Percentiles rank a stretch among this genome's conserved stretches.
phyloP scores from a whole-genome alignment of 2,113 vertebrate genomes.

The Telmatochromis sp. region DNA sequence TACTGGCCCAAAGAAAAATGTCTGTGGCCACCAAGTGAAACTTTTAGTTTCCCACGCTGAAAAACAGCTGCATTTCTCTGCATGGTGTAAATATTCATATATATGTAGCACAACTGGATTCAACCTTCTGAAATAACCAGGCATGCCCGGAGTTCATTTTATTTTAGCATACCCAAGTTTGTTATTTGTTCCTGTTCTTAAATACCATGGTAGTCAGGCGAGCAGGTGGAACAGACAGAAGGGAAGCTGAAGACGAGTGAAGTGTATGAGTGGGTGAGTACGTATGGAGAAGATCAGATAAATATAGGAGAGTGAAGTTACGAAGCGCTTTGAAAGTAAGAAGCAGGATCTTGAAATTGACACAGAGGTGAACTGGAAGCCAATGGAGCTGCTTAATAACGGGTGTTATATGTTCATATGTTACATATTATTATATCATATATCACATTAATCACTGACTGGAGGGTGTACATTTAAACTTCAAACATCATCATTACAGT shows the following conservation, averaged over 20 bases:
- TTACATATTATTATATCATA: neutral
- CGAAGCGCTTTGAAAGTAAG: fast-evolving
- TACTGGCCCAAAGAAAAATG: neutral
- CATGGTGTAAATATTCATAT: neutral
- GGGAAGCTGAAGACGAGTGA: neutral
- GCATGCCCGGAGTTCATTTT: neutral
- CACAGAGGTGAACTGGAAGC: neutral
- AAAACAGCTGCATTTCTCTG: neutral
- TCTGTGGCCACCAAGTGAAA: neutral
- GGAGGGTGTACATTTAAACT: neutral
- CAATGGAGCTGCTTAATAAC: neutral
- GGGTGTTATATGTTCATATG: neutral
- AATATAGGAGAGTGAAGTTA: fast-evolving
- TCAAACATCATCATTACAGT: neutral
- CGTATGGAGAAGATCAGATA: neutral
- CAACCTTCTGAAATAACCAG: neutral
- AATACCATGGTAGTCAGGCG: fast-evolving
- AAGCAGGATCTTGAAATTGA: neutral
- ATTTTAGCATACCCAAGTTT: neutral
- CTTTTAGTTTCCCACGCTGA: neutral
- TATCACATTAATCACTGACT: neutral
- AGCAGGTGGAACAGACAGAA: neutral
- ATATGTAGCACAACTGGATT: fast-evolving
- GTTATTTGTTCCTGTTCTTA: neutral
- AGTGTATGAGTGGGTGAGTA: neutral